phyloP scores from a whole-genome alignment of 2,888 invertebrate species.

The Enchytraeus crypticus region DNA sequence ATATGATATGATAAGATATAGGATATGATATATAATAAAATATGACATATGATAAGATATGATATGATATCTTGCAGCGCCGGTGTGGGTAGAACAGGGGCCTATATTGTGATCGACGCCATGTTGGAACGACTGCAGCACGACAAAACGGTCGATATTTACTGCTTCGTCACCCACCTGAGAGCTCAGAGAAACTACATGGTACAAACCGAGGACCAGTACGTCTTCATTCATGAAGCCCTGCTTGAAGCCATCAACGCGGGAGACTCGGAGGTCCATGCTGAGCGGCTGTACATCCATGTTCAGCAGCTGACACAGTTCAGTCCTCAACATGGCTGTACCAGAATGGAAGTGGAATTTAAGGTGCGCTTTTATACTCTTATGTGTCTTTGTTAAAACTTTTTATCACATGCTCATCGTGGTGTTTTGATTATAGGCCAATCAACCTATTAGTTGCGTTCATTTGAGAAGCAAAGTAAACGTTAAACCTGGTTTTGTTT shows the following conservation, averaged over 20 bases:
- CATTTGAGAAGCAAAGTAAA: too few relatives aligned
- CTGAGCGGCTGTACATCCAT: constrained; percentile 84
- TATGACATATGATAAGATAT: too few relatives aligned
- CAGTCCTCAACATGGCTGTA: constrained; percentile 42
- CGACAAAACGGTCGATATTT: constrained; percentile 95
- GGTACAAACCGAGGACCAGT: too few relatives aligned
- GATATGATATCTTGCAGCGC: constrained; percentile 40
- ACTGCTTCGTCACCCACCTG: constrained; percentile 94
- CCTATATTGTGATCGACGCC: constrained; percentile 93
- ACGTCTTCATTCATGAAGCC: constrained; percentile 97
- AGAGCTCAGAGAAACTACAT: constrained; percentile 97
- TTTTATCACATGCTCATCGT: too few relatives aligned
- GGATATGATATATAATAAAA: too few relatives aligned
- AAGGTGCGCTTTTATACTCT: constrained; percentile 22
- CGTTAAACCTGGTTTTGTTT: too few relatives aligned
- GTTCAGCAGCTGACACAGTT: constrained; percentile 87
- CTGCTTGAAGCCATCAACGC: constrained; percentile 90
- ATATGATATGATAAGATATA: too few relatives aligned
- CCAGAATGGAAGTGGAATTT: constrained; percentile 45
- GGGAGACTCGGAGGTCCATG: constrained; percentile 91
- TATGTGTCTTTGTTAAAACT: too few relatives aligned
- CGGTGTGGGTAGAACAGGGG: too few relatives aligned
- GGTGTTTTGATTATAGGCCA: too few relatives aligned
- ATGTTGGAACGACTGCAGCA: constrained; percentile 94
- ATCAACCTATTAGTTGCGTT: too few relatives aligned